Evolutionary conservation across 1,140 invertebrate genomes (phyloP).

Genomic region (Cecropterus lyciades): DNA sequence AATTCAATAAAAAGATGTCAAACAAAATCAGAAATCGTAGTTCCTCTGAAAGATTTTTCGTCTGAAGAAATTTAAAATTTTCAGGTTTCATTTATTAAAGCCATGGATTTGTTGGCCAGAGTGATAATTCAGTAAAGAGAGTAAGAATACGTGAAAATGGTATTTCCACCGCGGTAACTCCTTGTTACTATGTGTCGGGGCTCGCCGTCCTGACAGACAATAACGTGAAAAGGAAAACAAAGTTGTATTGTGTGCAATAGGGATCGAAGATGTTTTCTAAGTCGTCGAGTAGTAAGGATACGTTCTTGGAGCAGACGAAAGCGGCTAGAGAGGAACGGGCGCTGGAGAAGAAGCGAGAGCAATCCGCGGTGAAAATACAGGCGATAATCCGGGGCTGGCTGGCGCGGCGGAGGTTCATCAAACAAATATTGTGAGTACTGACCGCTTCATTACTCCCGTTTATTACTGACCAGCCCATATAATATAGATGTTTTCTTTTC

Average conservation of each 20-base stretch:
- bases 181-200: constrained; percentile 46
- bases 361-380: constrained; percentile 90
- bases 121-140: constrained; percentile 11
- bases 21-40: constrained; percentile 31
- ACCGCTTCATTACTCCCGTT: background rate
- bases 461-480: background rate
- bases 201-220: constrained; percentile 25
- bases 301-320: constrained; percentile 93
- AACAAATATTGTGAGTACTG: constrained; percentile 86
- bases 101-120: constrained; percentile 32
- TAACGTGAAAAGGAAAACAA: constrained; percentile 56
- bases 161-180: constrained; percentile 35
- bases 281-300: constrained; percentile 72
- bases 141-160: constrained; percentile 27
- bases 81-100: constrained; percentile 17
- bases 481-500: too few species aligned
- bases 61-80: constrained; percentile 34
- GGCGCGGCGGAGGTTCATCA: constrained; percentile 85
- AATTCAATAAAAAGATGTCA: constrained; percentile 37
- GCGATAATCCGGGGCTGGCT: constrained; percentile 89
- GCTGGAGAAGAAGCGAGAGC: constrained; percentile 90
- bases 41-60: constrained; percentile 27
- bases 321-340: constrained; percentile 94
- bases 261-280: constrained; percentile 71
- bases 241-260: constrained; percentile 53